Evolutionary conservation across 2,797 vertebrate genomes (phyloP).

Genomic region (Smutsia gigantea): DNA sequence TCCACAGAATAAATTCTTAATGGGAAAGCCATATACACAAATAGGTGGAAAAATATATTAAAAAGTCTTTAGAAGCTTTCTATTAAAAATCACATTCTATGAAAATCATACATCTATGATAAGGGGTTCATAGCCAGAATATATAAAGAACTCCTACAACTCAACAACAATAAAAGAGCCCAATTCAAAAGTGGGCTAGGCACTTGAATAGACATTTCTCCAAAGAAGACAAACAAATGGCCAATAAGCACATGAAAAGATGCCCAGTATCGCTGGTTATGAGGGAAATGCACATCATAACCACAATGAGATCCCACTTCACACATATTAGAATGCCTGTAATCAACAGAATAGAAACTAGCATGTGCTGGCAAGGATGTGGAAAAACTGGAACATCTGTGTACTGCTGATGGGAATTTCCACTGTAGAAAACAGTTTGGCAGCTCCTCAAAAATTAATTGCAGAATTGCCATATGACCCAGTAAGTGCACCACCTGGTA

Average conservation of each 20-base stretch:
- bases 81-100: background rate
- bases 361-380: background rate
- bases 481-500: background rate
- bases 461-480: background rate
- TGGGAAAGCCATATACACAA: background rate
- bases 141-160: background rate
- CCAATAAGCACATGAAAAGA: background rate
- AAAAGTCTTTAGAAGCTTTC: background rate
- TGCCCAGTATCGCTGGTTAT: background rate
- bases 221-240: background rate
- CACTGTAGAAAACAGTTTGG: background rate
- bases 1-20: constrained; percentile 2
- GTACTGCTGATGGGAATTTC: background rate
- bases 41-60: background rate
- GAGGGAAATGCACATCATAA: background rate
- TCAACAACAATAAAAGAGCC: background rate
- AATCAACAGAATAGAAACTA: constrained; percentile 2
- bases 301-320: background rate
- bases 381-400: background rate
- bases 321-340: background rate
- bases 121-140: background rate
- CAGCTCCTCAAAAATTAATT: background rate
- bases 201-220: background rate
- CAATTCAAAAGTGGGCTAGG: background rate
- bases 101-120: background rate